Base-by-base conservation (phyloP, 2,888 invertebrate genomes). In the Philereme transversata region DNA sequence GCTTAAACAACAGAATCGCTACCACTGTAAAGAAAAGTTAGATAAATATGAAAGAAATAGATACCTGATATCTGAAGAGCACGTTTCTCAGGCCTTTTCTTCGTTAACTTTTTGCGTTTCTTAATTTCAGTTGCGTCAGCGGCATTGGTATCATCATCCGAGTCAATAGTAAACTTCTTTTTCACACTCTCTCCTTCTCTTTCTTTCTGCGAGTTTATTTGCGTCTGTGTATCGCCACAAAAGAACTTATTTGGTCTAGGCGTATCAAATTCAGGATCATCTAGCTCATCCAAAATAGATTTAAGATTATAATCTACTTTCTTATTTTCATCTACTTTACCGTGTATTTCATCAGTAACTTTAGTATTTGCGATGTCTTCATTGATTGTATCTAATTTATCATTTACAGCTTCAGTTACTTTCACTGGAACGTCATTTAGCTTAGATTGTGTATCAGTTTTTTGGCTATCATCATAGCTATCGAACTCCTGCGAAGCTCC, bases 11-110 rank as follows among this genome's bases (percentile, higher is more conserved):
- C n/a, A n/a, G n/a, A n/a, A n/a, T n/a, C n/a, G n/a, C n/a, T n/a
- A n/a, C n/a, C n/a, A n/a, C n/a, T n/a, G n/a, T n/a, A n/a, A n/a
- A n/a, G n/a, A n/a, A n/a, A n/a, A n/a, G n/a, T n/a, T n/a, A n/a
- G n/a, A n/a, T n/a, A n/a, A n/a, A n/a, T n/a, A n/a, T n/a, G n/a
- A n/a, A n/a, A n/a, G n/a, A n/a, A n/a, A n/a, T n/a, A n/a, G n/a
- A n/a, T 45, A 45, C 93, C 93, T 72, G 93, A 93, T 65, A 92
- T 87, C 62, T 89, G 88, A 38, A 92, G 67, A 6, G 86, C 89
- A 35, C 81, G 86, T 71, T 83, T 72, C 65, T 90, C 84, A 0
- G 71, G 67, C 59, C 82, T 88, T 57, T 76, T 85, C 71, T 83
- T 90, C 59, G 86, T 90, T 0, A 79, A 44, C 59, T 86, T 92